Percentiles rank a stretch among this genome's conserved stretches.
Evolutionary conservation across 2,888 invertebrate species (phyloP).

Genomic region (Rambutsinella grinnellia): DNA sequence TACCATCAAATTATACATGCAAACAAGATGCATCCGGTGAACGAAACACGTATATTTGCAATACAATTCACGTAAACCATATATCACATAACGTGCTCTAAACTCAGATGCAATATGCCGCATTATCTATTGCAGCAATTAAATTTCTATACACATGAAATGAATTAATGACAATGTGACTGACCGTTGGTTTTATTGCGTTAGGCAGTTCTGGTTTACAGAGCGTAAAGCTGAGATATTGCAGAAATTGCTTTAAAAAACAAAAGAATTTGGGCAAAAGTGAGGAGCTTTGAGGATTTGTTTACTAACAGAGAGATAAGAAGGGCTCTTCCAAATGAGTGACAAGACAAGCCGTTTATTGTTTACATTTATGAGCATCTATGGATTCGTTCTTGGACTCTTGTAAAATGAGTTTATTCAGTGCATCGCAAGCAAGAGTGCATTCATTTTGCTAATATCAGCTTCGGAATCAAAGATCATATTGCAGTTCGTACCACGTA

Average conservation of each 20-base stretch:
- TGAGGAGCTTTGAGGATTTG: neutral
- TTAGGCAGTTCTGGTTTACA: slow-evolving; percentile 35
- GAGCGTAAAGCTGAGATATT: slow-evolving; percentile 37
- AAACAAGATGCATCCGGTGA: neutral
- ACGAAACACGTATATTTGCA: neutral
- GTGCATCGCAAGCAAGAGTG: no score
- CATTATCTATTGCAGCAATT: neutral
- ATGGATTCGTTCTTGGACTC: no score
- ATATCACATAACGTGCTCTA: neutral
- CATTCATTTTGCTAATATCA: neutral
- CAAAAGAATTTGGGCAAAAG: neutral
- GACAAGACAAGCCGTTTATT: neutral
- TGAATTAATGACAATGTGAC: slow-evolving; percentile 13
- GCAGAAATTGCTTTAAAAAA: neutral
- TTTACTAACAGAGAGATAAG: neutral
- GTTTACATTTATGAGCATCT: no score
- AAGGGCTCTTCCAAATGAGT: neutral
- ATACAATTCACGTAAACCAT: neutral
- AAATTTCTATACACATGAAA: neutral
- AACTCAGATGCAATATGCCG: neutral
- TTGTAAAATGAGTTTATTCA: no score
- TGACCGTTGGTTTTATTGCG: slow-evolving; percentile 28
- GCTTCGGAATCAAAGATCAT: neutral
- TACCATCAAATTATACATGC: neutral
- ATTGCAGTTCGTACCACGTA: neutral